Base-by-base conservation (phyloP, 2,888 invertebrate species). In the Ditula angustiorana region DNA sequence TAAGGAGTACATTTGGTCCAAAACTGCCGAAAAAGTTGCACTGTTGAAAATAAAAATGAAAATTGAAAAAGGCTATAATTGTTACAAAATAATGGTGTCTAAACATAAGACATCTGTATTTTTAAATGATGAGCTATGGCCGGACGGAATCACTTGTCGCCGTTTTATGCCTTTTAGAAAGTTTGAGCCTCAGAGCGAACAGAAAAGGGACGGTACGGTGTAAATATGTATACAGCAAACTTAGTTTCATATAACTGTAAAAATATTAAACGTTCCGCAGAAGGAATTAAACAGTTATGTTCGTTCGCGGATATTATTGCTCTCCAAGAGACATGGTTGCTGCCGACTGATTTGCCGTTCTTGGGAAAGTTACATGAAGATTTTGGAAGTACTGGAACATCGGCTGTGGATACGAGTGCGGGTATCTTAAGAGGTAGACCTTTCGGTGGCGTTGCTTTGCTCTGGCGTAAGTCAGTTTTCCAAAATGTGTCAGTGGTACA, bases 31-130 rank as follows among this genome's bases (percentile, higher is more conserved):
- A 16, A 19, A 10, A 21, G 50, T 52, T 11, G 0, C 28, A 11
- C 21, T 52, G 5, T 33, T 5, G 3, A 30, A 52, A 33, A 52
- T 52, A 19, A 52, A 26, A 11, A 33, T 52, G 30, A 52, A 52
- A 33, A 30, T 3, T 8, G 19, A 52, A 2, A 52, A 33, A 21
- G 30, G 19, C 19, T 30, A 52, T 11, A 52, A 52, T 11, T 30
- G 30, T 19, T 52, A 19, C 2, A 52, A 52, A 52, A 52, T 52
- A 5, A 8, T 52, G 10, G 30, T 52, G 1, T 7, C 26, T 2
- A 30, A 28, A 33, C 19, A 33, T 2, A 52, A 52, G 11, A 30
- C 33, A 52, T 19, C 10, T 1, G 4, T 33, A 2, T 52, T 21
- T 21, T 30, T 52, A 19, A 30, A 52, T 10, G 11, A 52, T 1